These are phyloP conservation scores for Cossypha caffra DNA, from an alignment of 2,797 vertebrate genomes.

Conservation along the genomic window DNA sequence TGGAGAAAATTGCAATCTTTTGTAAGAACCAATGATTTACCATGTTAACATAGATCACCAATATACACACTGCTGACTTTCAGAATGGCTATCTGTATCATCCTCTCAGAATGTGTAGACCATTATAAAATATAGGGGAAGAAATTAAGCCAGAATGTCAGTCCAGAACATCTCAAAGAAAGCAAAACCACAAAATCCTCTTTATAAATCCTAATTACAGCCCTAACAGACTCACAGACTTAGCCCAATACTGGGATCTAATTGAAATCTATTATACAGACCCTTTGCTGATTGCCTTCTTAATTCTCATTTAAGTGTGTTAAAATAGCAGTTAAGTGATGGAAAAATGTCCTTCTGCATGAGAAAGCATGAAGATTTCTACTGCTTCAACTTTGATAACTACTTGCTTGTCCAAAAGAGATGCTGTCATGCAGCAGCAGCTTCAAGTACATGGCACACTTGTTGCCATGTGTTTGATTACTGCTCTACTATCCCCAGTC, in stretches of 20 bases:
- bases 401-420: not conserved
- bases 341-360: not conserved
- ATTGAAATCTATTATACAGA: not conserved
- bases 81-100: not conserved
- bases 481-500: not conserved
- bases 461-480: not conserved
- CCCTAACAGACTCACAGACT: not conserved
- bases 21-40: not conserved
- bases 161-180: not conserved
- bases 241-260: not conserved
- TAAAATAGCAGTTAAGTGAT: not conserved
- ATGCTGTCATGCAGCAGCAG: not conserved
- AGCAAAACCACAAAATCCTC: not conserved
- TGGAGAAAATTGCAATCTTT: not conserved
- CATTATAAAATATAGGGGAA: not conserved
- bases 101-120: not conserved
- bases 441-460: not conserved
- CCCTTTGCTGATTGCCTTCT: not conserved
- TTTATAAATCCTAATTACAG: not conserved
- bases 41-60: not conserved
- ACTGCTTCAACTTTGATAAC: not conserved
- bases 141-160: not conserved
- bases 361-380: not conserved
- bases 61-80: not conserved
- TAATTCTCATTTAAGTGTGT: not conserved